These are phyloP conservation scores for Alauda arvensis DNA, from an alignment of 2,797 vertebrate genomes.

Conservation along the genomic window DNA sequence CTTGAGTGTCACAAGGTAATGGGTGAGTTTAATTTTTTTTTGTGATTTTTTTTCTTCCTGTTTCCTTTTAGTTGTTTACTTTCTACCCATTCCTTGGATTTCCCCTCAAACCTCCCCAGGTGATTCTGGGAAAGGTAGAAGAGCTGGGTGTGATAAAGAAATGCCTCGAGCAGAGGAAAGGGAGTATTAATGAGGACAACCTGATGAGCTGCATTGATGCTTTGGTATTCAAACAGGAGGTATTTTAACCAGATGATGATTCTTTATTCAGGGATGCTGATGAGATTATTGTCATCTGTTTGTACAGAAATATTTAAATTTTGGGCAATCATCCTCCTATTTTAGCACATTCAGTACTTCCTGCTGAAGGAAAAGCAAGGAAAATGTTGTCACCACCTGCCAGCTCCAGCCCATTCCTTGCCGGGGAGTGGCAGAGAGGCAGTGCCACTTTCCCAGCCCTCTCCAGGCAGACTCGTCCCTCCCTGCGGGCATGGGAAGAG, in stretches of 20 bases:
- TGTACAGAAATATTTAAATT: background rate
- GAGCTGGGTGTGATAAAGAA: constrained; percentile 3
- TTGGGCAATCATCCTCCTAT: background rate
- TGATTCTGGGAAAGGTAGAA: constrained; percentile 4
- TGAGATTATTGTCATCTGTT: background rate
- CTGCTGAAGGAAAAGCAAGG: background rate
- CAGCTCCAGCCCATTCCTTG: background rate
- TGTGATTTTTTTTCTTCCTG: background rate
- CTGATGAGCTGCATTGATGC: constrained; percentile 26
- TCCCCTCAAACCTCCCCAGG: constrained; percentile 41
- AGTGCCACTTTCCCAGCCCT: background rate
- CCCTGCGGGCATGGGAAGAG: accelerated
- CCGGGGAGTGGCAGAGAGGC: background rate
- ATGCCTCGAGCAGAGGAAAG: background rate
- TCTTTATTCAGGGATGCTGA: background rate
- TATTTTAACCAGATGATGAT: background rate
- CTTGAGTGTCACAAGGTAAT: background rate
- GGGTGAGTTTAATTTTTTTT: background rate
- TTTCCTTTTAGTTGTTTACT: constrained; percentile 41
- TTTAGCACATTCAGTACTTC: background rate
- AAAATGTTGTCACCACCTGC: background rate
- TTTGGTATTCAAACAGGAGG: constrained; percentile 40
- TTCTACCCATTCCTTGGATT: constrained; percentile 47
- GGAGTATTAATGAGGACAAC: background rate
- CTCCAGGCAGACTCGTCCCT: background rate